Conservation (phyloP, 2,888 invertebrate genomes). For the Portevinia maculata region DNA sequence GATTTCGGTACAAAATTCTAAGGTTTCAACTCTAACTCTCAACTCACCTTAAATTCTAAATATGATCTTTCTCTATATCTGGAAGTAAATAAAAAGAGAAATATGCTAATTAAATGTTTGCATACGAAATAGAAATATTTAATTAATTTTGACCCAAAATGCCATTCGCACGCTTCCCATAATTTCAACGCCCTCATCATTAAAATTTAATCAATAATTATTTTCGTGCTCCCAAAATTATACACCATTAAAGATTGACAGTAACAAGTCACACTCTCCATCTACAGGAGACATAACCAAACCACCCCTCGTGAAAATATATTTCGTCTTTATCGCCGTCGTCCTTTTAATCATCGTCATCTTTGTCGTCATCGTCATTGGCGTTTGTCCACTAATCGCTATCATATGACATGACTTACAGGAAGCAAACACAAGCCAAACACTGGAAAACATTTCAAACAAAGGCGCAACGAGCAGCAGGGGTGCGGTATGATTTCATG, state of each 20-base stretch:
- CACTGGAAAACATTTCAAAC: conserved; percentile 38
- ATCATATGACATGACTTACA: conserved; percentile 65
- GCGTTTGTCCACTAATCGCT: conserved; percentile 61
- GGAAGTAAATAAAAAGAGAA: conserved; percentile 32
- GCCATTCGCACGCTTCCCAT: not conserved
- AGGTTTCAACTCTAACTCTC: no score
- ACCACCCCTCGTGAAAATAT: conserved; percentile 18
- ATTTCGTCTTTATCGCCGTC: conserved; percentile 12
- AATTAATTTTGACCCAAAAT: conserved; percentile 5
- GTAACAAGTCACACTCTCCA: conserved; percentile 47
- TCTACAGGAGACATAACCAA: not conserved
- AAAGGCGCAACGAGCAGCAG: conserved; percentile 13
- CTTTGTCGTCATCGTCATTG: conserved; percentile 47
- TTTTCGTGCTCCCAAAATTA: conserved; percentile 25
- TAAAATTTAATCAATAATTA: conserved; percentile 57
- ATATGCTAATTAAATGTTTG: conserved; percentile 29
- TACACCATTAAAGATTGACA: conserved; percentile 42
- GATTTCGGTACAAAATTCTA: no score
- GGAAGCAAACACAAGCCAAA: conserved; percentile 37
- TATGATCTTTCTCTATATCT: conserved; percentile 4
- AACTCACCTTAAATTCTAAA: conserved; percentile 30
- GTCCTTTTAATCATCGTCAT: conserved; percentile 8
- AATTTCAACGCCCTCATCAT: conserved; percentile 48
- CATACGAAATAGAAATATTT: not conserved
- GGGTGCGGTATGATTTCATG: conserved; percentile 38